Evolutionary conservation across 2,888 invertebrate genomes (phyloP), one percentile per base, ranked within the genome.

Genomic region (Sphinx pinastri): DNA sequence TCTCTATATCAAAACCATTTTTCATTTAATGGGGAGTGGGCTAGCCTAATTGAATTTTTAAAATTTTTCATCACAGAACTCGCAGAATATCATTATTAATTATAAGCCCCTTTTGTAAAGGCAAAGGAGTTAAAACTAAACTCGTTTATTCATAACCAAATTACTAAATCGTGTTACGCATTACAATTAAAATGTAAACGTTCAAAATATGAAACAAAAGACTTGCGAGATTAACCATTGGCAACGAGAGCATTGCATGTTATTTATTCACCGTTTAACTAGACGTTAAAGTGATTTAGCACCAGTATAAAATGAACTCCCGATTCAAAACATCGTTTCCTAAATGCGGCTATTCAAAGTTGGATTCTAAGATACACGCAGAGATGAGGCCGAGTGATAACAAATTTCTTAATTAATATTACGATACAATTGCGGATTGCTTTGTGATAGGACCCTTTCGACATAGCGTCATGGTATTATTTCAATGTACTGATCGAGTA

Each of bases 351-450:
- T 66, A 52, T 52, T 52, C 14, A 72, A 59, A 68, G 57, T 31
- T 31, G 63, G 71, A 75, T 83, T 74, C 7, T 83, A 19, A 19
- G 84, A 79, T 72, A 66, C 77, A 71, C 68, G 76, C 75, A 73
- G 71, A 90, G 91, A 91, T 91, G 86, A 75, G 87, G 84, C 76
- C 86, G 81, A 68, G 69, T 77, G 91, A 91, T 91, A 91, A 85
- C 74, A 82, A 83, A 85, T 89, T 89, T 81, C 87, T 85, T 90
- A 91, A 91, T 89, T 91, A 84, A 83, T 84, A 88, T 88, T 88
- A 86, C 87, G 83, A 88, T 84, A 84, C 83, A 80, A 8, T 80
- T 83, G 79, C 77, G 25, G 19, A 54, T 68, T 73, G 75, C 68
- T 77, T 70, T 72, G 73, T 77, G 76, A 76, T 77, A 72, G 68